Conservation (phyloP, 2,113 vertebrate genomes). For the Oryzias celebensis region DNA sequence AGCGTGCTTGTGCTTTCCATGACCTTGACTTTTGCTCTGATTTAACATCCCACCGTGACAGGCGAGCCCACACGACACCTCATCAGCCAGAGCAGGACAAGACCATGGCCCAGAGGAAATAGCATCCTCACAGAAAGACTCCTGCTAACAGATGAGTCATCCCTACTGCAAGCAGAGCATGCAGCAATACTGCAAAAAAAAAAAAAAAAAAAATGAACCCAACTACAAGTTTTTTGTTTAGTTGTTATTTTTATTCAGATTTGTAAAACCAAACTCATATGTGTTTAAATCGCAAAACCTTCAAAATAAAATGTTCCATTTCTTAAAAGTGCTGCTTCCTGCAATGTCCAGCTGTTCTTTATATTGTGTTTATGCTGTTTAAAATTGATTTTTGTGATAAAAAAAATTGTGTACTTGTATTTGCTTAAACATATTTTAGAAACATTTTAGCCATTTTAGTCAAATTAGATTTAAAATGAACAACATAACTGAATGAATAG, state of each 20-base stretch:
- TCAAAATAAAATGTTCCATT: not conserved
- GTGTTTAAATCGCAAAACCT: not conserved
- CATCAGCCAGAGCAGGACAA: conserved; percentile 5
- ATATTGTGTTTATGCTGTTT: conserved; percentile 14
- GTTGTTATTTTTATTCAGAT: not conserved
- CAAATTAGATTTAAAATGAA: conserved; percentile 2
- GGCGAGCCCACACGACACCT: conserved; percentile 9
- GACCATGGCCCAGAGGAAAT: conserved; percentile 21
- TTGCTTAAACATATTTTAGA: conserved; percentile 17
- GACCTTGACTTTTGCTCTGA: conserved; percentile 2
- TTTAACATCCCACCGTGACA: conserved; percentile 18
- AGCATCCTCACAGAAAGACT: conserved; percentile 1
- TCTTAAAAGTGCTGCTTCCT: not conserved
- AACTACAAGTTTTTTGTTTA: not conserved
- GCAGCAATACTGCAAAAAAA: not conserved
- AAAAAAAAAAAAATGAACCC: conserved; percentile 6
- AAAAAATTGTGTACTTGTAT: conserved; percentile 15
- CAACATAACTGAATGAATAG: conserved; percentile 32
- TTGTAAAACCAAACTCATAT: not conserved
- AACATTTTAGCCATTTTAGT: conserved; percentile 4
- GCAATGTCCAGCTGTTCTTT: not conserved
- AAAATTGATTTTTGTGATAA: conserved; percentile 3
- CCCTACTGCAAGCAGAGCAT: conserved; percentile 11
- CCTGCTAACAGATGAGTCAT: not conserved
- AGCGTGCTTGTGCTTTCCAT: not conserved